These are phyloP conservation scores for Athalia rosae DNA, from an alignment of 2,888 invertebrate species.

Conservation along the genomic window DNA sequence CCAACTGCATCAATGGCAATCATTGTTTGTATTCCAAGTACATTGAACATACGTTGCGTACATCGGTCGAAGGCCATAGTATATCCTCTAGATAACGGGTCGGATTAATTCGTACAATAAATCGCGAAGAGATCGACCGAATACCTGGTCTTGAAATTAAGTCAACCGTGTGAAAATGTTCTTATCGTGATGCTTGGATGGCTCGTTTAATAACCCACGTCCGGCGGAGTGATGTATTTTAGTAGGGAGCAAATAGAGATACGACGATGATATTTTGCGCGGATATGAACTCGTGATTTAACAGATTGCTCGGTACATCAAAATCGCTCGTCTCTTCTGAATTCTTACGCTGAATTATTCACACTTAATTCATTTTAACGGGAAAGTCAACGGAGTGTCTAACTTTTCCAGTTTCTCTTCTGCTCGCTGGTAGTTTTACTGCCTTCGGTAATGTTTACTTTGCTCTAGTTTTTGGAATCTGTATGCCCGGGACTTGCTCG, in stretches of 20 bases:
- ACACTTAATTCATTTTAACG: conserved; percentile 30
- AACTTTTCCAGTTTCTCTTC: conserved; percentile 16
- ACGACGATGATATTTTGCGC: not conserved
- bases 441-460: conserved; percentile 1
- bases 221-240: not conserved
- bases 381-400: conserved; percentile 13
- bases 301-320: conserved; percentile 18
- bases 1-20: too few species aligned
- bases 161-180: too few species aligned
- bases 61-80: too few species aligned
- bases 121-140: not conserved
- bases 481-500: not conserved
- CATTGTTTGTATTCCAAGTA: too few species aligned
- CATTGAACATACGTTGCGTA: too few species aligned
- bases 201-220: not conserved
- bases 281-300: not conserved
- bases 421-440: not conserved
- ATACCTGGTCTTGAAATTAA: too few species aligned
- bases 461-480: not conserved
- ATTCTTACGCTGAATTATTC: conserved; percentile 11
- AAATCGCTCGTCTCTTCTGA: conserved; percentile 6
- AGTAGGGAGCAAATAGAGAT: too few species aligned
- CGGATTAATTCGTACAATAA: not conserved
- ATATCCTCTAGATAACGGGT: too few species aligned
- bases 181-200: not conserved